Percentiles rank a stretch among this genome's conserved stretches.
Evolutionary conservation across 2,113 vertebrate species (phyloP).

Genomic region (Lepisosteus osseus): DNA sequence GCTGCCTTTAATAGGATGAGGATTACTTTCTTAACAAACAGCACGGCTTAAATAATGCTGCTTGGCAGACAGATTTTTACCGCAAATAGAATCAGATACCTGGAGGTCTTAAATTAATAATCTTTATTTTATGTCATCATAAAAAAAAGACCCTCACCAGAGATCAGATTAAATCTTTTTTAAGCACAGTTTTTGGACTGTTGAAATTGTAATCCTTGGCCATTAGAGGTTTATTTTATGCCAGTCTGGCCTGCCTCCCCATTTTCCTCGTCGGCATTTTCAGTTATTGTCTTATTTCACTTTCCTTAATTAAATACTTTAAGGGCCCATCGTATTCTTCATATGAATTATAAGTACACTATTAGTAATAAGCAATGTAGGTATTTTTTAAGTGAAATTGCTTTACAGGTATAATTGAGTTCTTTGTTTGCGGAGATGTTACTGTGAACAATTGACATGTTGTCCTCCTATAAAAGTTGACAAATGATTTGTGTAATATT

Average conservation of each 20-base stretch:
- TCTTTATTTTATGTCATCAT: no score
- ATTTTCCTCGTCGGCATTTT: no score
- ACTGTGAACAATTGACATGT: conserved; percentile 70
- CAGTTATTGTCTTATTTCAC: no score
- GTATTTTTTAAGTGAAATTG: not conserved
- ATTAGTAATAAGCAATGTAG: not conserved
- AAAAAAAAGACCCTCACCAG: no score
- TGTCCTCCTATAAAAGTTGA: conserved; percentile 78
- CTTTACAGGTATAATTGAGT: conserved; percentile 12
- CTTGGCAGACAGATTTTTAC: conserved; percentile 9
- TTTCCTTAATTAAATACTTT: no score
- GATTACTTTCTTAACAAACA: conserved; percentile 2
- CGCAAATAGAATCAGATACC: not conserved
- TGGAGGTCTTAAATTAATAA: not conserved
- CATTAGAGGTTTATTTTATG: not conserved
- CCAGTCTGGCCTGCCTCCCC: no score
- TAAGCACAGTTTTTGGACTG: not conserved
- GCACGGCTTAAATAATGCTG: not conserved
- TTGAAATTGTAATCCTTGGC: not conserved
- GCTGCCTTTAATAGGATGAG: not conserved
- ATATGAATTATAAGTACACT: no score
- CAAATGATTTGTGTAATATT: conserved; percentile 93
- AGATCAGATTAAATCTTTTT: not conserved
- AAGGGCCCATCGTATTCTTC: no score
- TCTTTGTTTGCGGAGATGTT: conserved; percentile 34